A percentile compares a stretch with the other conserved stretches of the same genome.
These are phyloP conservation scores for Ladona fulva DNA, from an alignment of 1,140 invertebrate genomes.

Conservation along the genomic window DNA sequence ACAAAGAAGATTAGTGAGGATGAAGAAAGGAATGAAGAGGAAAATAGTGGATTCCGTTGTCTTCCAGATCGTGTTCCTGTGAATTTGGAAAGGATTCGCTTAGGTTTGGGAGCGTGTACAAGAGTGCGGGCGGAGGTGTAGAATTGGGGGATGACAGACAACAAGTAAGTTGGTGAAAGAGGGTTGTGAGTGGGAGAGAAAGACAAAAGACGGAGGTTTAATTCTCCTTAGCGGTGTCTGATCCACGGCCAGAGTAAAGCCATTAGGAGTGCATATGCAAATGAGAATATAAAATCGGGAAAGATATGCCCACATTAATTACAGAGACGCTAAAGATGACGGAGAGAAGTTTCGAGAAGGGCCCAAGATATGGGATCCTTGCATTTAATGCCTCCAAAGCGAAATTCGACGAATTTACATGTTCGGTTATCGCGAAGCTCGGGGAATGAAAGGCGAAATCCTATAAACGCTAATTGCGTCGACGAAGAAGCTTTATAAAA, in stretches of 20 bases:
- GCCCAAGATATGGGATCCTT: background rate
- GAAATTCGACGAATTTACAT: too few relatives aligned
- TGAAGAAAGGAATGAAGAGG: too few relatives aligned
- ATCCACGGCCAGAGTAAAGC: background rate
- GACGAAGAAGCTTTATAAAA: too few relatives aligned
- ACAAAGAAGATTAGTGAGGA: too few relatives aligned
- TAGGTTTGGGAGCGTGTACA: background rate
- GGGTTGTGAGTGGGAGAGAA: background rate
- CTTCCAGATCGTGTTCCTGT: background rate
- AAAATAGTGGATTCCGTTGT: background rate
- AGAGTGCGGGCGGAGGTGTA: background rate
- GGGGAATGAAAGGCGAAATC: too few relatives aligned
- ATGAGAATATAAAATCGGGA: background rate
- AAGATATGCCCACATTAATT: conserved; percentile 7
- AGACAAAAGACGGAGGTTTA: background rate
- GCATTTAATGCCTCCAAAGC: background rate
- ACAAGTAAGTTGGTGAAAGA: background rate
- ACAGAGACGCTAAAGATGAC: background rate
- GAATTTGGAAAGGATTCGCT: background rate
- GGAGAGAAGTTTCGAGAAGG: background rate
- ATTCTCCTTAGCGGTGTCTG: background rate
- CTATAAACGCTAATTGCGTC: too few relatives aligned
- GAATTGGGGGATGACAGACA: background rate
- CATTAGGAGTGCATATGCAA: background rate
- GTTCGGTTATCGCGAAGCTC: background rate